phyloP scores from a whole-genome alignment of 1,140 invertebrate genomes.

The Vanessa atalanta region DNA sequence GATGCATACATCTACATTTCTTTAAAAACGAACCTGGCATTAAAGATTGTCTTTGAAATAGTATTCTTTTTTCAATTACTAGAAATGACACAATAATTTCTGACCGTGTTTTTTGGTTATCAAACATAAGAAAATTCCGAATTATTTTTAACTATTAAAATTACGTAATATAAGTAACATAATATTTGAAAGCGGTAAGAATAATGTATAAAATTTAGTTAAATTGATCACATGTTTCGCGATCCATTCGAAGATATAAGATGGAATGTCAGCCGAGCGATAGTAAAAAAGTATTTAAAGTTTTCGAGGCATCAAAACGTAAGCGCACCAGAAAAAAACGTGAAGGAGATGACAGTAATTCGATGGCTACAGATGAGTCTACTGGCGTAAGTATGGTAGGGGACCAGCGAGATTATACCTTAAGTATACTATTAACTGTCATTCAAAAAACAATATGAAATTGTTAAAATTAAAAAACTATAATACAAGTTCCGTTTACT shows the following conservation, averaged over 20 bases:
- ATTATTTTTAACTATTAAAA: slow-evolving; percentile 42
- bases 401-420: not conserved
- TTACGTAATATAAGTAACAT: slow-evolving; percentile 17
- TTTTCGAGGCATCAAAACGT: slow-evolving; percentile 69
- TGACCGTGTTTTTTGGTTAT: slow-evolving; percentile 55
- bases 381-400: slow-evolving; percentile 57
- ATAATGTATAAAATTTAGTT: slow-evolving; percentile 28
- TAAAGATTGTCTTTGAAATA: slow-evolving; percentile 16
- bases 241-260: slow-evolving; percentile 55
- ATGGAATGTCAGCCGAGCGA: slow-evolving; percentile 74
- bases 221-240: slow-evolving; percentile 51
- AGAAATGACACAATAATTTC: slow-evolving; percentile 36
- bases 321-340: slow-evolving; percentile 62
- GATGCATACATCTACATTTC: not conserved
- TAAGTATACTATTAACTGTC: not conserved
- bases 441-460: not conserved
- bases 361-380: slow-evolving; percentile 62
- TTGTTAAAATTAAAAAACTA: too few species aligned
- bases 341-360: slow-evolving; percentile 60
- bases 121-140: slow-evolving; percentile 52
- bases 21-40: slow-evolving; percentile 37
- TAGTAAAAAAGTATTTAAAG: slow-evolving; percentile 76
- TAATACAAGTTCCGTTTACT: too few species aligned
- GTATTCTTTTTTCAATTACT: slow-evolving; percentile 49
- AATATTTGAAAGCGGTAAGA: slow-evolving; percentile 17